Evolutionary conservation across 2,113 vertebrate species (phyloP).

Genomic region (Pelmatolapia mariae): DNA sequence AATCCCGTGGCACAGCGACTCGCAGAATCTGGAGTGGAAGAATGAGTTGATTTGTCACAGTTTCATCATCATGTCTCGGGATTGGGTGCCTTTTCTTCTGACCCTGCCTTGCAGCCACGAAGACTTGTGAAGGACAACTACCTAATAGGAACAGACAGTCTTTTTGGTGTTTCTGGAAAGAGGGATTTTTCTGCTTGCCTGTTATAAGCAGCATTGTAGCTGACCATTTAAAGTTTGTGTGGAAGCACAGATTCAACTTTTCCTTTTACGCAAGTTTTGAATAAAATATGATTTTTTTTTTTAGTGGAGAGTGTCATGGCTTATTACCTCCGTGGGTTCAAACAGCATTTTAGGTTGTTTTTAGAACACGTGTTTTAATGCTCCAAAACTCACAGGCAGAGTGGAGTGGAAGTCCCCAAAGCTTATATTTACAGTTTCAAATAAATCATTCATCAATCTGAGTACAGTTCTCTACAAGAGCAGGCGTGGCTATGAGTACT

Average conservation of each 20-base stretch:
- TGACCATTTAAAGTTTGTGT: slow-evolving; percentile 1
- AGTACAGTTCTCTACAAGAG: not conserved
- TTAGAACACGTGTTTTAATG: not conserved
- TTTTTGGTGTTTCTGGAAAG: not conserved
- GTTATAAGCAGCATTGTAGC: not conserved
- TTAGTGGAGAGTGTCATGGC: not conserved
- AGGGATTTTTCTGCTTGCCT: not conserved
- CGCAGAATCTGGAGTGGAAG: slow-evolving; percentile 27
- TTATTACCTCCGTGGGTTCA: slow-evolving; percentile 8
- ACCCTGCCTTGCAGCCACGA: slow-evolving; percentile 30
- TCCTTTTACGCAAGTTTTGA: not conserved
- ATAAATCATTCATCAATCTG: slow-evolving; percentile 35
- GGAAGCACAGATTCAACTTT: not conserved
- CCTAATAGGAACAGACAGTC: not conserved
- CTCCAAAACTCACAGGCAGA: not conserved
- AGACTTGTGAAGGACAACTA: slow-evolving; percentile 42
- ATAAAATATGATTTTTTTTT: slow-evolving; percentile 34
- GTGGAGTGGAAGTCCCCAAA: not conserved
- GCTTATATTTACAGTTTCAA: not conserved
- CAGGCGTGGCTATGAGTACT: not conserved
- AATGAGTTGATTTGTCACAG: slow-evolving; percentile 64
- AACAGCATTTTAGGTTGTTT: not conserved
- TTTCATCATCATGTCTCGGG: slow-evolving; percentile 59
- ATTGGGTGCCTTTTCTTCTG: slow-evolving; percentile 37
- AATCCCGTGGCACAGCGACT: slow-evolving; percentile 49